Evolutionary conservation across 2,888 invertebrate genomes (phyloP).

Genomic region (Ophion obscuratus): DNA sequence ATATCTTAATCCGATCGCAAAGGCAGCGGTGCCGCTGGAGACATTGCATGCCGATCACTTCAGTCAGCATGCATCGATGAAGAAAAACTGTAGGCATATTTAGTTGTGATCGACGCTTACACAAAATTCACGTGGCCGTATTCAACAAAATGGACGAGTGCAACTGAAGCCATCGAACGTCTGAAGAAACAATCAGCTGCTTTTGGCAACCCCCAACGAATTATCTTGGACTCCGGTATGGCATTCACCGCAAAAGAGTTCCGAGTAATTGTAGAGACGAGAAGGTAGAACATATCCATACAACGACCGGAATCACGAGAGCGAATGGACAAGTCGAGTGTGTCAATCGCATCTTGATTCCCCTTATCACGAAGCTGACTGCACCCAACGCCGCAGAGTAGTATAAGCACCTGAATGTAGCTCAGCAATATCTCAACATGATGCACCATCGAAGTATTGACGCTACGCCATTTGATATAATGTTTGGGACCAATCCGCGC

Average conservation of each 20-base stretch:
- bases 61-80: constrained; percentile 74
- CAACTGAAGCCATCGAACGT: constrained; percentile 76
- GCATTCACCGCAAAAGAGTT: constrained; percentile 80
- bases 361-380: constrained; percentile 63
- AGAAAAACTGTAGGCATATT: constrained; percentile 56
- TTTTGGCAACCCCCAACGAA: constrained; percentile 80
- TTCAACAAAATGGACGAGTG: constrained; percentile 72
- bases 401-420: constrained; percentile 55
- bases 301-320: constrained; percentile 72
- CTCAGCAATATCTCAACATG: constrained; percentile 74
- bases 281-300: constrained; percentile 54
- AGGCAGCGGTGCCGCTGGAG: constrained; percentile 73
- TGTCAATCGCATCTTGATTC: constrained; percentile 76
- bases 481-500: constrained; percentile 3
- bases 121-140: constrained; percentile 73
- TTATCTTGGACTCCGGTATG: constrained; percentile 78
- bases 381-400: background rate
- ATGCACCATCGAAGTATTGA: constrained; percentile 71
- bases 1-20: constrained; percentile 71
- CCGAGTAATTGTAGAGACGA: constrained; percentile 68
- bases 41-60: constrained; percentile 76
- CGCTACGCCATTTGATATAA: constrained; percentile 55
- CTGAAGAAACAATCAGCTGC: constrained; percentile 73
- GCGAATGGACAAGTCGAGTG: constrained; percentile 72
- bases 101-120: constrained; percentile 28